Conservation (phyloP, 2,113 vertebrate species). For the Pavo muticus region DNA sequence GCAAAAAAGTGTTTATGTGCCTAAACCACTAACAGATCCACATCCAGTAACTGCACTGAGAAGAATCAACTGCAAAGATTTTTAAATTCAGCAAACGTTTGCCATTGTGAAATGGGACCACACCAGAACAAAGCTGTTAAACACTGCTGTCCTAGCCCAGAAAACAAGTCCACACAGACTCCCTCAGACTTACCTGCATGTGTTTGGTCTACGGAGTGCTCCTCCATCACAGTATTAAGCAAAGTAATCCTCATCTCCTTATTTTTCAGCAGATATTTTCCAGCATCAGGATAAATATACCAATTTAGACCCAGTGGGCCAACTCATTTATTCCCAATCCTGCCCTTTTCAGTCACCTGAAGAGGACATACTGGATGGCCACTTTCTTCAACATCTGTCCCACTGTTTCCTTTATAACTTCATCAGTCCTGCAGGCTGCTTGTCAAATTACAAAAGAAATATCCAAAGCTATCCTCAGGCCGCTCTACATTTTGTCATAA, state of each 20-base stretch:
- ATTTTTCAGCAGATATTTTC: background rate
- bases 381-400: background rate
- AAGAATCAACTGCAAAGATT: background rate
- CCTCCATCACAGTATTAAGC: background rate
- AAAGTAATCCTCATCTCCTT: background rate
- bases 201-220: background rate
- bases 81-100: background rate
- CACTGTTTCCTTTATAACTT: background rate
- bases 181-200: background rate
- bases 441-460: background rate
- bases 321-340: background rate
- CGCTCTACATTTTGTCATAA: background rate
- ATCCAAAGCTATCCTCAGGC: background rate
- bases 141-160: background rate
- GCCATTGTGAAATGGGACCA: background rate
- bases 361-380: background rate
- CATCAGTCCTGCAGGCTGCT: background rate
- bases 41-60: background rate
- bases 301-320: background rate
- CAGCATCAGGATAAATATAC: background rate
- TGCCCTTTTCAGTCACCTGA: background rate
- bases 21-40: background rate
- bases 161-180: background rate
- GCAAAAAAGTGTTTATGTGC: background rate
- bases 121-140: background rate